Percentiles rank a stretch among this genome's conserved stretches.
Evolutionary conservation across 2,888 invertebrate species (phyloP).

Genomic region (Camponotus fellah): DNA sequence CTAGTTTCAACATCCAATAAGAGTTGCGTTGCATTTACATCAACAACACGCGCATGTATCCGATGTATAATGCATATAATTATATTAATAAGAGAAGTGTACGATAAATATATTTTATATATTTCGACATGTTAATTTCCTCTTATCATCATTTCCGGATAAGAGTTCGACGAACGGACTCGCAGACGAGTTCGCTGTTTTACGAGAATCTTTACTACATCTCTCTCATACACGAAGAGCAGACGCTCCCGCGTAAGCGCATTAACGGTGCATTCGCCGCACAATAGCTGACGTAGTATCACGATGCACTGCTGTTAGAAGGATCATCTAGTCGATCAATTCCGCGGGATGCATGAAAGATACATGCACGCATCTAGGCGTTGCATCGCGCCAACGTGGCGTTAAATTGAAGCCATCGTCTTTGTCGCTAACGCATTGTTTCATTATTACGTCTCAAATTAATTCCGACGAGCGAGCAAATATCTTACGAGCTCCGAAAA

Average conservation of each 20-base stretch:
- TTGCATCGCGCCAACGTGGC: slow-evolving; percentile 29
- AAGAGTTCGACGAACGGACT: neutral
- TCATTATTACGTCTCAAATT: slow-evolving; percentile 21
- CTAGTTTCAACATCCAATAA: slow-evolving; percentile 28
- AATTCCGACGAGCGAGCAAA: neutral
- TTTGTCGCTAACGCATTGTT: slow-evolving; percentile 40
- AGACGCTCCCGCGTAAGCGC: slow-evolving; percentile 8
- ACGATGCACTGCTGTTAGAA: slow-evolving; percentile 21
- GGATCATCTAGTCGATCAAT: slow-evolving; percentile 48
- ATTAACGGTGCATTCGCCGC: slow-evolving; percentile 32
- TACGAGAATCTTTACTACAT: neutral
- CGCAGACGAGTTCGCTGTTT: slow-evolving; percentile 2
- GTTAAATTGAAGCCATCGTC: slow-evolving; percentile 44
- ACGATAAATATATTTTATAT: neutral
- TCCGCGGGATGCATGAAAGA: slow-evolving; percentile 28
- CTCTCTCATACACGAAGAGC: neutral
- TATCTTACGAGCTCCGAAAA: neutral
- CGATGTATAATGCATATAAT: neutral
- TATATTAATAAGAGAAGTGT: neutral
- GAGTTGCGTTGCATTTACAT: slow-evolving; percentile 8
- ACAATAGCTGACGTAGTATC: slow-evolving; percentile 40
- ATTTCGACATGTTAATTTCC: neutral
- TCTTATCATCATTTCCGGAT: too few relatives aligned
- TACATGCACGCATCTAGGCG: slow-evolving; percentile 7
- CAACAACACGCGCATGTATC: neutral